Evolutionary conservation across 2,888 invertebrate genomes (phyloP), one percentile per base, ranked within the genome.

Genomic region (Saturnia pavonia): DNA sequence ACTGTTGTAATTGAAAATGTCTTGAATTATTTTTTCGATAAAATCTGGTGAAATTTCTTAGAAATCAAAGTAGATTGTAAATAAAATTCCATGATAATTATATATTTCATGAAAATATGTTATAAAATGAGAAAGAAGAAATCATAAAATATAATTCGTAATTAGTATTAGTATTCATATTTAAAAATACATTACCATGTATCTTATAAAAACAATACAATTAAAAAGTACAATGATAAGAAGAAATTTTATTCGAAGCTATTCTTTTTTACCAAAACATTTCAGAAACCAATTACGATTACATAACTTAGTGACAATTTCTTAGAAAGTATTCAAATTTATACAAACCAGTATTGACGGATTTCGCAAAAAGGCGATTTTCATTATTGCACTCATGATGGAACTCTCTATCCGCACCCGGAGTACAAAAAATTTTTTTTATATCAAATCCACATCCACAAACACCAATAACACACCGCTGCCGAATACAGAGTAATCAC

Each of bases 321-420:
- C 57, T 51, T 68, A 69, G 69, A 75, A 77, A 74, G 70, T 73
- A 75, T 69, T 70, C 67, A 72, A 72, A 70, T 67, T 68, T 65
- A 67, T 76, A 86, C 89, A 84, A 78, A 93, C 94, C 89, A 93
- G 83, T 69, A 91, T 85, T 72, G 88, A 89, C 76, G 91, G 92
- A 83, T 88, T 93, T 79, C 91, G 90, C 70, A 89, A 87, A 74
- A 91, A 77, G 68, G 91, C 85, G 74, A 89, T 89, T 83, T 92
- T 94, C 85, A 94, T 88, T 85, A 94, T 79, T 88, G 91, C 90
- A 91, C 94, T 94, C 94, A 94, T 94, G 93, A 93, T 94, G 93
- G 92, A 92, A 94, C 93, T 92, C 92, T 88, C 91, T 93, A 85
- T 91, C 89, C 93, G 93, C 94, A 94, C 94, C 91, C 82, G 75